These are phyloP conservation scores for Macropis europaea DNA, from an alignment of 2,888 invertebrate species.

Conservation along the genomic window DNA sequence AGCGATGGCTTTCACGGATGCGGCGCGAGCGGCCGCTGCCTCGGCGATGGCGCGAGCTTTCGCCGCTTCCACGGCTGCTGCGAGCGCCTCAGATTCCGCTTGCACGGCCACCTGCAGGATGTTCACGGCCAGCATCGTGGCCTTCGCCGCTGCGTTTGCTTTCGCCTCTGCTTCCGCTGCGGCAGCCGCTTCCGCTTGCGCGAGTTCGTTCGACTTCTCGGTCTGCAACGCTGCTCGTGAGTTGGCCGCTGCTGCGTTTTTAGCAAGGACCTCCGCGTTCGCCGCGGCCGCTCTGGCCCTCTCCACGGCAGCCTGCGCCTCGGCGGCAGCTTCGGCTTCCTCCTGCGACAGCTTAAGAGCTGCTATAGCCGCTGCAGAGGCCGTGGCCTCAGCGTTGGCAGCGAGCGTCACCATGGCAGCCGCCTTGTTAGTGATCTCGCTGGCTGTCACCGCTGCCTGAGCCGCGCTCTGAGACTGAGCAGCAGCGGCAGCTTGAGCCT, in stretches of 20 bases:
- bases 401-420: not conserved
- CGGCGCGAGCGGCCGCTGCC: not conserved
- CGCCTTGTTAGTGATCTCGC: not conserved
- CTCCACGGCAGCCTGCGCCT: conserved; percentile 1
- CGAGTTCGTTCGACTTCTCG: conserved; percentile 9
- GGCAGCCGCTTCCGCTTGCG: conserved; percentile 8
- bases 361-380: not conserved
- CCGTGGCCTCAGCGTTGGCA: not conserved
- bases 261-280: not conserved
- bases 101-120: not conserved
- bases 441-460: not conserved
- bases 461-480: not conserved
- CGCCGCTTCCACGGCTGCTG: conserved; percentile 7
- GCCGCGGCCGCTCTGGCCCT: not conserved
- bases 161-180: conserved; percentile 19
- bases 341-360: not conserved
- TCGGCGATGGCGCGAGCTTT: conserved; percentile 6
- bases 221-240: conserved; percentile 17
- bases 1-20: conserved; percentile 16
- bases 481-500: conserved; percentile 16
- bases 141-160: not conserved
- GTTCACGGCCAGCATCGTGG: not conserved
- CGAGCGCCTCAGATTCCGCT: conserved; percentile 1
- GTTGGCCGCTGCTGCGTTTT: not conserved
- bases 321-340: not conserved